Percentiles rank a stretch among this genome's conserved stretches.
phyloP scores from a whole-genome alignment of 2,888 invertebrate species.

The Temnothorax rugatulus region DNA sequence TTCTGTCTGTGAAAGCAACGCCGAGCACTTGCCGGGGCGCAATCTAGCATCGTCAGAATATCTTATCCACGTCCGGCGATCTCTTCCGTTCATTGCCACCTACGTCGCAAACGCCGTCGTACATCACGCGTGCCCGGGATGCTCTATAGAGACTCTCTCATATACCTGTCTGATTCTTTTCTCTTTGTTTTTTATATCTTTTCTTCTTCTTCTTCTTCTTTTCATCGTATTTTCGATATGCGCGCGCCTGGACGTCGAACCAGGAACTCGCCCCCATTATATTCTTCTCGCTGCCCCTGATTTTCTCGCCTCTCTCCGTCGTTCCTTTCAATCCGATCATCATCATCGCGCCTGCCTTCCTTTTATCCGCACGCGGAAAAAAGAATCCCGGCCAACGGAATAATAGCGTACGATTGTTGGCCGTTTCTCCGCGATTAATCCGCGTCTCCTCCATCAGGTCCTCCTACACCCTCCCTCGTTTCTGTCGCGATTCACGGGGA shows the following conservation, averaged over 20 bases:
- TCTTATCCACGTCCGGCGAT: slow-evolving; percentile 70
- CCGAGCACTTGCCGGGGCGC: slow-evolving; percentile 57
- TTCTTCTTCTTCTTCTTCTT: background rate
- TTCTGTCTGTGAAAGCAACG: slow-evolving; percentile 30
- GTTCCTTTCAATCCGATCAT: slow-evolving; percentile 43
- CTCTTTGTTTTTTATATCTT: slow-evolving; percentile 7
- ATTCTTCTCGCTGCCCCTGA: slow-evolving; percentile 45
- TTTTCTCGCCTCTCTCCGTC: slow-evolving; percentile 20
- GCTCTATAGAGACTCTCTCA: slow-evolving; percentile 45
- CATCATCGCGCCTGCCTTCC: slow-evolving; percentile 20
- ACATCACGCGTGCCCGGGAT: slow-evolving; percentile 61
- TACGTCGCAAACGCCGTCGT: slow-evolving; percentile 60
- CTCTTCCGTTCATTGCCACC: slow-evolving; percentile 67
- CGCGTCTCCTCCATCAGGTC: slow-evolving; percentile 58
- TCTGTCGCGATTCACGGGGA: slow-evolving; percentile 31
- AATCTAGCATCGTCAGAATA: slow-evolving; percentile 73
- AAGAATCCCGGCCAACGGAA: slow-evolving; percentile 61
- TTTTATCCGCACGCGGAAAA: slow-evolving; percentile 57
- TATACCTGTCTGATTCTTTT: slow-evolving; percentile 36
- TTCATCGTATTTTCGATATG: slow-evolving; percentile 36
- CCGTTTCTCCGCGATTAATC: slow-evolving; percentile 74
- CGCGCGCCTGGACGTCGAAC: background rate
- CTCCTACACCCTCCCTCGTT: background rate
- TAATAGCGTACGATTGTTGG: slow-evolving; percentile 74
- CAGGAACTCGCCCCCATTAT: slow-evolving; percentile 14